These are phyloP conservation scores for Entelurus aequoreus DNA, from an alignment of 2,113 vertebrate genomes.

Conservation along the genomic window DNA sequence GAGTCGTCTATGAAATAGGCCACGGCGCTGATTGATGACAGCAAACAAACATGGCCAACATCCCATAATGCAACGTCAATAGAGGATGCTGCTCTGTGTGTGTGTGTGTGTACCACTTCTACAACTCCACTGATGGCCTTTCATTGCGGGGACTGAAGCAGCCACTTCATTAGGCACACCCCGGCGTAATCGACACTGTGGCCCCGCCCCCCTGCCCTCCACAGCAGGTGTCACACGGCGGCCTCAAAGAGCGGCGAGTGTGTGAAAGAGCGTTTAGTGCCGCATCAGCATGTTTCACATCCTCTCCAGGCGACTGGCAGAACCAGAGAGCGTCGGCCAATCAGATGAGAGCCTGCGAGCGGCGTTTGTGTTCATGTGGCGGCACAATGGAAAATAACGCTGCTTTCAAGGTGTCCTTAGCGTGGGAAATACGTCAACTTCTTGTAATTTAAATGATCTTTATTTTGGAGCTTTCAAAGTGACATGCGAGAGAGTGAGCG, in stretches of 20 bases:
- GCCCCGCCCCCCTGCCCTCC: too few species aligned
- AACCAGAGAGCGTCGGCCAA: slow-evolving; percentile 12
- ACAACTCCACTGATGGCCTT: too few species aligned
- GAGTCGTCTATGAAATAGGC: slow-evolving; percentile 37
- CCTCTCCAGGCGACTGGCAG: background rate
- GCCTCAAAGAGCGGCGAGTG: too few species aligned
- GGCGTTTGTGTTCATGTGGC: background rate
- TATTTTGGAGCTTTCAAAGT: too few species aligned
- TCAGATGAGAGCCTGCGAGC: background rate
- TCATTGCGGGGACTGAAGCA: too few species aligned
- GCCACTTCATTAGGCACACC: too few species aligned
- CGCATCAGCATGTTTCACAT: slow-evolving; percentile 10
- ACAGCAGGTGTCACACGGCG: too few species aligned
- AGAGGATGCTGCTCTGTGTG: background rate
- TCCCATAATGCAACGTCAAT: slow-evolving; percentile 13
- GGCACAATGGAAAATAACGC: slow-evolving; percentile 13
- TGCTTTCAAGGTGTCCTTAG: slow-evolving; percentile 13
- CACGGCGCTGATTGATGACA: slow-evolving; percentile 36
- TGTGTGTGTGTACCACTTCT: background rate
- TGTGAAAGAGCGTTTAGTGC: slow-evolving; percentile 5
- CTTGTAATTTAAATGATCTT: too few species aligned
- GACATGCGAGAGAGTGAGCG: too few species aligned
- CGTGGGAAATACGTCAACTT: background rate
- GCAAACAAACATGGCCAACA: slow-evolving; percentile 27
- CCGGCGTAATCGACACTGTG: too few species aligned